Conservation (phyloP, 92 coral and sea anemone genomes). For the Plumapathes pennacea region DNA sequence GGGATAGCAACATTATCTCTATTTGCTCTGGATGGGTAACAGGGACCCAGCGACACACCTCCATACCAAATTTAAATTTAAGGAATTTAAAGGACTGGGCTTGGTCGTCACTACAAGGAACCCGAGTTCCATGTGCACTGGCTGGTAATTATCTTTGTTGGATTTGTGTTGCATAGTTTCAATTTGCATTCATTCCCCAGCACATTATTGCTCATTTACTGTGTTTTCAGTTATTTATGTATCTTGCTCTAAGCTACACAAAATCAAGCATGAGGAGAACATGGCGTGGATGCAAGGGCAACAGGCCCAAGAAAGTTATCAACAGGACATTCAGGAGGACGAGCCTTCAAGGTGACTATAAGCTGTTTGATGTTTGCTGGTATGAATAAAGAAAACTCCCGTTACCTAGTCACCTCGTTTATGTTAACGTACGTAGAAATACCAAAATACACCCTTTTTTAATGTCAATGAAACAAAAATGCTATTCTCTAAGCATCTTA, state of each 20-base stretch:
- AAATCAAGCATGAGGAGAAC: constrained; percentile 47
- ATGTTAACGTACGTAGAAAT: neutral
- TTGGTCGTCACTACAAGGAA: too few species aligned
- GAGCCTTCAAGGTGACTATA: constrained; percentile 45
- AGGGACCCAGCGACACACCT: too few species aligned
- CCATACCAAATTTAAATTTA: too few species aligned
- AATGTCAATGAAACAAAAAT: too few species aligned
- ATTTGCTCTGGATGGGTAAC: too few species aligned
- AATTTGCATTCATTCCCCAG: too few species aligned
- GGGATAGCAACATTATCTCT: too few species aligned
- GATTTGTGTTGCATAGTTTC: too few species aligned
- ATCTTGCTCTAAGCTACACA: constrained; percentile 53
- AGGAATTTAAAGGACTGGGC: too few species aligned
- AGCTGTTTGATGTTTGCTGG: constrained; percentile 10
- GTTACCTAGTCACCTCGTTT: neutral
- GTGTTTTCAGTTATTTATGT: constrained; percentile 63
- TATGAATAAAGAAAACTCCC: neutral
- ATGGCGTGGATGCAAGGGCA: constrained; percentile 40
- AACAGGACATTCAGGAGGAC: constrained; percentile 41
- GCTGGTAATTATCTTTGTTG: too few species aligned
- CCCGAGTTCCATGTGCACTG: too few species aligned
- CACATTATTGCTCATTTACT: neutral
- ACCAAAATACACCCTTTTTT: neutral
- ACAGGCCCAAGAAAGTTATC: constrained; percentile 11
- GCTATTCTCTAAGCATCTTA: too few species aligned